Evolutionary conservation across 2,888 invertebrate genomes (phyloP).

Genomic region (Pyrrhopygopsis socrates): DNA sequence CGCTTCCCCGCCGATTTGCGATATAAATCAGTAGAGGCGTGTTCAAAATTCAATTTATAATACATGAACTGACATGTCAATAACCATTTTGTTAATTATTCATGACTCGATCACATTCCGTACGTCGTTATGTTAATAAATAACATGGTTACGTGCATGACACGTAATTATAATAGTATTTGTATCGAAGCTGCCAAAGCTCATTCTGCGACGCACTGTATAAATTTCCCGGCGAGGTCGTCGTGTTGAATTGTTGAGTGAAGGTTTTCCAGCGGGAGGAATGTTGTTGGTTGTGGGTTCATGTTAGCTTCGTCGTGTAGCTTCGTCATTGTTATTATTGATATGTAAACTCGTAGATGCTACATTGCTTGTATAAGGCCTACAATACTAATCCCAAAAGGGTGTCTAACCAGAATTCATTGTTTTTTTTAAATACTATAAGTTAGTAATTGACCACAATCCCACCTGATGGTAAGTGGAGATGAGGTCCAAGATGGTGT

Average conservation of each 20-base stretch:
- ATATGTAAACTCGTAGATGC: too few species aligned
- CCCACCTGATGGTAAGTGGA: too few species aligned
- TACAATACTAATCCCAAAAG: too few species aligned
- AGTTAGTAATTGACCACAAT: too few species aligned
- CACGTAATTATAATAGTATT: neutral
- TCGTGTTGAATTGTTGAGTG: slow-evolving; percentile 19
- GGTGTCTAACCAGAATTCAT: too few species aligned
- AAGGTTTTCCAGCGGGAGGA: slow-evolving; percentile 44
- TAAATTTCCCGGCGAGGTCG: slow-evolving; percentile 52
- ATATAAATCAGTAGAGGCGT: too few species aligned
- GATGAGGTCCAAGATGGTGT: too few species aligned
- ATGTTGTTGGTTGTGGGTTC: slow-evolving; percentile 32
- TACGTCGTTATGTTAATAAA: neutral
- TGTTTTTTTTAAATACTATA: too few species aligned
- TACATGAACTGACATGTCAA: slow-evolving; percentile 2
- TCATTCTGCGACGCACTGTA: slow-evolving; percentile 41
- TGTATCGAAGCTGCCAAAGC: slow-evolving; percentile 14
- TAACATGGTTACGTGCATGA: neutral
- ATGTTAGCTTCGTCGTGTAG: neutral
- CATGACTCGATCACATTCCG: slow-evolving; percentile 7
- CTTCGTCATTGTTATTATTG: neutral
- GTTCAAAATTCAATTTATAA: neutral
- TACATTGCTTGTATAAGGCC: too few species aligned
- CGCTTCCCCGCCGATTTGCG: too few species aligned
- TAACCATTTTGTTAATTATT: neutral